phyloP scores from a whole-genome alignment of 2,888 invertebrate genomes.

The Hemithea aestivaria region DNA sequence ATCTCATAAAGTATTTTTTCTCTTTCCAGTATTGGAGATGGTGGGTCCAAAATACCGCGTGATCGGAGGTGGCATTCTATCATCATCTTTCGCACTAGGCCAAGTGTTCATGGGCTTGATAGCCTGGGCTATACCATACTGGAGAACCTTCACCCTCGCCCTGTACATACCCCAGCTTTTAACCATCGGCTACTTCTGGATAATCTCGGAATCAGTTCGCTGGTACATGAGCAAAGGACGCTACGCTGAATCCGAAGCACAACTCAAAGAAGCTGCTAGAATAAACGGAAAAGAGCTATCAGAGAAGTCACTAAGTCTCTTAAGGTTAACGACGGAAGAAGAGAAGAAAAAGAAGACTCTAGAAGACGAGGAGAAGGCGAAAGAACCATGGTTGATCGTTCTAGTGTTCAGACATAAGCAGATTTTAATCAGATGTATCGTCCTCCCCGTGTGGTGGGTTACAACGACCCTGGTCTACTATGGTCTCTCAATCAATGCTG shows the following conservation, averaged over 20 bases:
- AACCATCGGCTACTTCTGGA: constrained; percentile 82
- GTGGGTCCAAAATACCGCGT: constrained; percentile 86
- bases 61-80: constrained; percentile 82
- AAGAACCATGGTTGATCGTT: constrained; percentile 55
- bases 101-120: constrained; percentile 82
- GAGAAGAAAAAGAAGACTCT: constrained; percentile 30
- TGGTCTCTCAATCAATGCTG: constrained; percentile 81
- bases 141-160: constrained; percentile 82
- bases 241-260: constrained; percentile 80
- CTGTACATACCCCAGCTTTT: constrained; percentile 85
- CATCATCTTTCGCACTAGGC: constrained; percentile 84
- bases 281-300: constrained; percentile 72
- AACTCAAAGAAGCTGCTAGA: constrained; percentile 80
- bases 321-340: too few species aligned
- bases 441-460: constrained; percentile 78
- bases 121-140: constrained; percentile 84
- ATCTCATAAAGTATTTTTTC: too few species aligned
- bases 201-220: constrained; percentile 84
- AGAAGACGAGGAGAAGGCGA: constrained; percentile 28
- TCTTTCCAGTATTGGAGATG: constrained; percentile 85
- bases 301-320: constrained; percentile 54
- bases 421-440: constrained; percentile 43
- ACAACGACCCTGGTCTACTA: constrained; percentile 82
- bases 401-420: too few species aligned
- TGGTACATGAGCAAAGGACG: constrained; percentile 87